These are phyloP conservation scores for Choloepus didactylus DNA, from an alignment of 2,797 vertebrate genomes.

Conservation along the genomic window DNA sequence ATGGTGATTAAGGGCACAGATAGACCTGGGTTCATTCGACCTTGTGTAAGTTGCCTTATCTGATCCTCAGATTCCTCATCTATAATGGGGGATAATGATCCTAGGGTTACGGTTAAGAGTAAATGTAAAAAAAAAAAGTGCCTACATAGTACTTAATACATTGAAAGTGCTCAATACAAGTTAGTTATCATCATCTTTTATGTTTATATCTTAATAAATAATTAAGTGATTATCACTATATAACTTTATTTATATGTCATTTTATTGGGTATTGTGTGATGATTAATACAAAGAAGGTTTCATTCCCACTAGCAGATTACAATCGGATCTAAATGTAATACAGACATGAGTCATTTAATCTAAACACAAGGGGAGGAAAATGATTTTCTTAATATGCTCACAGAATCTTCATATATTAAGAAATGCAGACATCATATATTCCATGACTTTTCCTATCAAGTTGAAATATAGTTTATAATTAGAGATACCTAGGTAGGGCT, in stretches of 20 bases:
- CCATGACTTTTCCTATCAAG: neutral
- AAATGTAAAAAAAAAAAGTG: neutral
- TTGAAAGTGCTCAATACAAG: neutral
- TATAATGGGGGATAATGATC: neutral
- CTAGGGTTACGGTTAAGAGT: neutral
- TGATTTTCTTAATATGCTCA: neutral
- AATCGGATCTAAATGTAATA: neutral
- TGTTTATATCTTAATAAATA: conserved; percentile 52
- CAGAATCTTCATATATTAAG: conserved; percentile 4
- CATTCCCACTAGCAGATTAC: neutral
- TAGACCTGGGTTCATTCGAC: neutral
- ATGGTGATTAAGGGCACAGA: neutral
- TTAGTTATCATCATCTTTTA: neutral
- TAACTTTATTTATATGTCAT: neutral
- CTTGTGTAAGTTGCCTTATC: neutral
- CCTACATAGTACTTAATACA: neutral
- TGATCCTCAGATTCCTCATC: conserved; percentile 30
- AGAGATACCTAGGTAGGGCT: neutral
- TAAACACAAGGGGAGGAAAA: neutral
- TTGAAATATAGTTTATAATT: neutral
- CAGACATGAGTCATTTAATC: conserved; percentile 16
- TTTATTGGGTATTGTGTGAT: neutral
- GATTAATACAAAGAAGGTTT: neutral
- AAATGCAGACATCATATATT: neutral
- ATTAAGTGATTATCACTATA: neutral